Percentiles rank a stretch among this genome's conserved stretches.
Evolutionary conservation across 2,797 vertebrate genomes (phyloP).

Genomic region (Discoglossus pictus): DNA sequence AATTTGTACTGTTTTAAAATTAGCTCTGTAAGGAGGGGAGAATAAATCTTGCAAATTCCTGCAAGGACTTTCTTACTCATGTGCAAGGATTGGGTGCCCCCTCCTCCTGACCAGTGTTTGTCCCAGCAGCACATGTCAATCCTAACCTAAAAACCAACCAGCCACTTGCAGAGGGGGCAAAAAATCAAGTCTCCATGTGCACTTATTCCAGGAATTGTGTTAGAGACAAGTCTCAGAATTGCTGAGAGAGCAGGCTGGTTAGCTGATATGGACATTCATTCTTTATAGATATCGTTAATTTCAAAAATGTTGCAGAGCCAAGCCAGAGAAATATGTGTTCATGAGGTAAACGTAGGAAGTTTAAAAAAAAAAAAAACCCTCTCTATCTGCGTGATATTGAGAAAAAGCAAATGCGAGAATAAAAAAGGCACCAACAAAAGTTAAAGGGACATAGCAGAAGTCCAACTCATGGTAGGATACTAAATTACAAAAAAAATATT

Average conservation of each 20-base stretch:
- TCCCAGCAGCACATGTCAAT: constrained; percentile 17
- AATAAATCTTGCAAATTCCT: neutral
- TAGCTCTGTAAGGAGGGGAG: neutral
- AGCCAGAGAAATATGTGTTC: constrained; percentile 42
- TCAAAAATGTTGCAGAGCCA: constrained; percentile 42
- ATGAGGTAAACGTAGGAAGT: constrained; percentile 23
- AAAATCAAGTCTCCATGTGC: constrained; percentile 41
- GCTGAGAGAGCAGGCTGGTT: constrained; percentile 38
- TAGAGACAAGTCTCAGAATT: constrained; percentile 32
- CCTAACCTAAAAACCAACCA: constrained; percentile 24
- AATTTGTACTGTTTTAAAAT: constrained; percentile 9
- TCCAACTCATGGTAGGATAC: too few relatives aligned
- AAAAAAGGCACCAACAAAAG: too few relatives aligned
- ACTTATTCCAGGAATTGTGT: constrained; percentile 47
- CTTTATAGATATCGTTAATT: constrained; percentile 50
- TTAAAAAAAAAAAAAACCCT: too few relatives aligned
- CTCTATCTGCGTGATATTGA: too few relatives aligned
- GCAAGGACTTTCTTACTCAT: neutral
- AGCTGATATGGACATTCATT: constrained; percentile 46
- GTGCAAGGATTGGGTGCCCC: neutral
- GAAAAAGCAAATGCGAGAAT: too few relatives aligned
- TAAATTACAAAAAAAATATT: too few relatives aligned
- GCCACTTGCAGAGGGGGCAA: constrained; percentile 35
- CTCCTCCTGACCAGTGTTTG: neutral
- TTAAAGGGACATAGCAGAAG: too few relatives aligned